Base-by-base conservation (phyloP, 2,797 vertebrate genomes). In the Adelosebastes latens region DNA sequence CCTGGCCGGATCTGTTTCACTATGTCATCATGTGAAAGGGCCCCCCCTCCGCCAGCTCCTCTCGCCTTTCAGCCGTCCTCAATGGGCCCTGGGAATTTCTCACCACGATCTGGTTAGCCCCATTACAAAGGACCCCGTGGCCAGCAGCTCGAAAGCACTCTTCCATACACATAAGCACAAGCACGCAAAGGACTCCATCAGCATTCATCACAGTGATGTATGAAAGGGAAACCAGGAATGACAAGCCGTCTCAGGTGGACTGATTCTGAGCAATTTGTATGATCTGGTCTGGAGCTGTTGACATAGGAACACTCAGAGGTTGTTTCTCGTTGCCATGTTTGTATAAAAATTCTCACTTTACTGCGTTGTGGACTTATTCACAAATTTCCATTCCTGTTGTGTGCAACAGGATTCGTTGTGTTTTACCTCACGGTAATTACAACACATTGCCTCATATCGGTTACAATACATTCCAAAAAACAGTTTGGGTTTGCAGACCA, bases 81-180 rank as follows among this genome's bases (percentile, higher is more conserved):
- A 94, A 87, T 90, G 91, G 89, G 83, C 79, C 62, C 66, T 72
- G 90, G 87, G 86, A 91, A 87, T 92, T 94, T 93, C 94, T 95
- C 93, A 93, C 94, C 92, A 89, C 81, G 84, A 93, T 93, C 93
- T 92, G 87, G 90, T 94, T 93, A 89, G 92, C 87, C 80, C 85
- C 72, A 72, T 93, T 83, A 94, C 91, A 94, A 94, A 92, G 90
- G 90, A 84, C 78, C 83, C 83, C 20, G 72, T 89, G 84, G 88
- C 91, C 83, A 83, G 89, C 81, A 84, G 89, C 78, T 86, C 76
- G 72, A 87, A 88, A 88, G 78, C 80, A 27, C 81, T 77, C 75
- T 75, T 72, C 61, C 76, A 76, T 62, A 32, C 63, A 76, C 79
- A 70, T 63, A 71, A 59, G 56, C 64, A 79, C 70, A 69, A 71